A percentile compares a stretch with the other conserved stretches of the same genome.
phyloP scores from a whole-genome alignment of 2,888 invertebrate species.

The Euplexia lucipara region DNA sequence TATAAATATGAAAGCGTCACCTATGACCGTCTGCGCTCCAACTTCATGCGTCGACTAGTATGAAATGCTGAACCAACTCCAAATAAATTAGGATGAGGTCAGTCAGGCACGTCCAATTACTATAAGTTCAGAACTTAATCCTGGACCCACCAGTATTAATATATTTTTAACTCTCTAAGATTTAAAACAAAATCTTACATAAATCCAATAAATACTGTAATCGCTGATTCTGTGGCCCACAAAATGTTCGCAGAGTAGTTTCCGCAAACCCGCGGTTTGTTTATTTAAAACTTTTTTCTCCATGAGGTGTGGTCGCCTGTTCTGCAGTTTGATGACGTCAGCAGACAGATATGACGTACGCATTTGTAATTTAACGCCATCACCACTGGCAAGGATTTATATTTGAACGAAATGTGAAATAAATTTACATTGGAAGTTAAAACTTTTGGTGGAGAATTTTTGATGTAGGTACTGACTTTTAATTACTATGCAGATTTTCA shows the following conservation, averaged over 20 bases:
- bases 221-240: slow-evolving; percentile 66
- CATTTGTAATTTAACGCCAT: slow-evolving; percentile 58
- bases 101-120: too few species aligned
- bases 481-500: neutral
- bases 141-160: too few species aligned
- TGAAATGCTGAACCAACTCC: too few species aligned
- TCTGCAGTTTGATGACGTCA: slow-evolving; percentile 77
- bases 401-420: neutral
- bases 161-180: too few species aligned
- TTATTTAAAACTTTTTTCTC: slow-evolving; percentile 84
- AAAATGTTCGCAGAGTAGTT: slow-evolving; percentile 74
- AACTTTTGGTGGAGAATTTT: neutral
- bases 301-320: slow-evolving; percentile 76
- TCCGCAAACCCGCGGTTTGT: slow-evolving; percentile 77
- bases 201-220: neutral
- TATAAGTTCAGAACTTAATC: too few species aligned
- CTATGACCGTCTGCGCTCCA: too few species aligned
- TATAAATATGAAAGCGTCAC: too few species aligned
- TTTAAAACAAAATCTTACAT: neutral
- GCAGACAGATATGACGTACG: slow-evolving; percentile 60
- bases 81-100: too few species aligned
- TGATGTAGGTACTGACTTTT: neutral
- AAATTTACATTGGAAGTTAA: neutral
- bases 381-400: slow-evolving; percentile 14
- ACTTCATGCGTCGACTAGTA: too few species aligned